Evolutionary conservation across 2,888 invertebrate genomes (phyloP), one percentile per base, ranked within the genome.

Genomic region (Drosophila nr. perissopoda): DNA sequence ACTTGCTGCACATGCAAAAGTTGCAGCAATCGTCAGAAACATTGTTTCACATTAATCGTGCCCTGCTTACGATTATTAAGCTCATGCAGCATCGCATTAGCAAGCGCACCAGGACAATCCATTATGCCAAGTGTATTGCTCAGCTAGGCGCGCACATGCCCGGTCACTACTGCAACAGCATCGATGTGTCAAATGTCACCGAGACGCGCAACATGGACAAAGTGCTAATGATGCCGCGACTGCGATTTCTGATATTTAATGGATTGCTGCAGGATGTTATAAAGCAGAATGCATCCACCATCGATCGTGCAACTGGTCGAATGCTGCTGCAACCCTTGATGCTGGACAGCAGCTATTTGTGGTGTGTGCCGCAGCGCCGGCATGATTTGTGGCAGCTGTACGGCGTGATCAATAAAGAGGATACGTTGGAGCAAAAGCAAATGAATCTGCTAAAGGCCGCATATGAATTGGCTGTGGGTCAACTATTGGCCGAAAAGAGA

Each of bases 171-270:
- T 87, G 79, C 40, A 18, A 69, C 25, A 63, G 13, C 3, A 42
- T 66, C 7, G 40, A 49, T 4, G 54, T 45, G 11, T 16, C 2
- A 0, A 42, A 33, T 8, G 8, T 18, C 6, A 42, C 7, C 1
- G 60, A 67, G 7, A 7, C 52, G 1, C 1, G n/a, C 1, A 25
- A 21, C 7, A 8, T 83, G 25, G 51, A 40, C 11, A 60, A 57
- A 0, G 0, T 78, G n/a, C 77, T 87, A 5, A 72, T 76, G 21
- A 70, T 87, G 16, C 83, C 89, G 4, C 91, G 92, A 4, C 70
- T 92, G 0, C 78, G 89, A 27, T 89, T 90, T 13, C 49, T 91
- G 4, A 69, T 91, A 0, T 68, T 90, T 4, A 80, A 85, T 36
- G 90, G 81, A 13, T 65, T 90, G 7, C 66, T 92, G 56, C 80